A percentile compares a stretch with the other conserved stretches of the same genome.
Evolutionary conservation across 1,140 invertebrate genomes (phyloP).

Genomic region (Drosophila ironensis): DNA sequence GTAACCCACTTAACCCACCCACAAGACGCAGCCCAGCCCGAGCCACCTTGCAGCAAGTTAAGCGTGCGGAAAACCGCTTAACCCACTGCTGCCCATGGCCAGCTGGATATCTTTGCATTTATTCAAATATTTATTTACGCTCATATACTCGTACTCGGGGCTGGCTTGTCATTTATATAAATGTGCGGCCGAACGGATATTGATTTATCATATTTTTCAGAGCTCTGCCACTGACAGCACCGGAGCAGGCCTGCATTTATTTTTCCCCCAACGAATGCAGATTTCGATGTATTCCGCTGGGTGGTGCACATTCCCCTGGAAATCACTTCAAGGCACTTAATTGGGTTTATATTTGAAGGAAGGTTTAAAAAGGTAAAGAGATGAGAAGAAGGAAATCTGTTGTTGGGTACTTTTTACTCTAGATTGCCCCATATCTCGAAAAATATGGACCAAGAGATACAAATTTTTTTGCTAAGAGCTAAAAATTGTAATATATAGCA

Average conservation of each 20-base stretch:
- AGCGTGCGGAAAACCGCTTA: slow-evolving; percentile 36
- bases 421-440: too few relatives aligned
- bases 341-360: slow-evolving; percentile 13
- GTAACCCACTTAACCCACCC: not conserved
- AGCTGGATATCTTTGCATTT: slow-evolving; percentile 7
- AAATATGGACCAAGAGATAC: too few relatives aligned
- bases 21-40: too few relatives aligned
- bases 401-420: too few relatives aligned
- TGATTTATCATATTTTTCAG: slow-evolving; percentile 69
- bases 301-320: not conserved
- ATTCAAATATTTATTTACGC: slow-evolving; percentile 31
- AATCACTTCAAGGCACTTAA: slow-evolving; percentile 12
- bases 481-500: too few relatives aligned
- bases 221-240: slow-evolving; percentile 47
- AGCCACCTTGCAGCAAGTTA: slow-evolving; percentile 26
- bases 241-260: slow-evolving; percentile 30
- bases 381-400: too few relatives aligned
- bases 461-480: too few relatives aligned
- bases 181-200: slow-evolving; percentile 31
- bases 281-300: not conserved
- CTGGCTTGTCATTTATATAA: slow-evolving; percentile 1
- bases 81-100: slow-evolving; percentile 51
- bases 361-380: too few relatives aligned
- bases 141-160: too few relatives aligned
- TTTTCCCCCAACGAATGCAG: slow-evolving; percentile 22